Evolutionary conservation across 2,113 vertebrate species (phyloP), one percentile per base, ranked within the genome.

Genomic region (Psilopogon haemacephalus): DNA sequence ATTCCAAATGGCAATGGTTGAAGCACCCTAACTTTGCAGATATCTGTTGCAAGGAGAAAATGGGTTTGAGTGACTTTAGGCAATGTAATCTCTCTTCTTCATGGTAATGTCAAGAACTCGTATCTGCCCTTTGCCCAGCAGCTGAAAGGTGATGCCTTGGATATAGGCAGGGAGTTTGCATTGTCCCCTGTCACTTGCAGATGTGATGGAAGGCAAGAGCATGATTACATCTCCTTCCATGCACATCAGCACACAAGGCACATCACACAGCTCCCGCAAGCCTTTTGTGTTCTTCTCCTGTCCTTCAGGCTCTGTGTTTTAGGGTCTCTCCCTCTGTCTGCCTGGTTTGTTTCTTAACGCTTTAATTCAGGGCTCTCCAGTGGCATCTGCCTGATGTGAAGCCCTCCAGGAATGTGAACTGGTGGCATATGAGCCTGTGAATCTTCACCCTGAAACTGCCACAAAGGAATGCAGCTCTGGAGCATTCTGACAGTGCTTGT

Each of bases 371-470:
- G 26, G 20, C 11, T 86, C 17, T 12, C 16, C 50, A 20, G 37
- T n/a, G 62, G 9, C 19, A 14, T 42, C 72, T 58, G 8, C 32
- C 30, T 1, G 0, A 26, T 2, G 1, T 3, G 4, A 56, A 73
- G 9, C 33, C 35, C 20, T 72, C 32, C 33, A 50, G 35, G 15
- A 55, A 15, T 28, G 14, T 30, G 50, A 67, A 42, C 11, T 1
- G 3, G 27, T 70, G 33, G 5, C 28, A 11, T 85, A 82, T 70
- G 81, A 63, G 44, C 33, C 21, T 50, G 23, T 50, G 48, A 24
- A 50, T 50, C 24, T 63, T 88, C 32, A 21, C 24, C 11, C 5
- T 80, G 56, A 71, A 86, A 71, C 55, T 50, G 13, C 33, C 52
- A 70, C 52, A 11, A 28, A 59, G 83, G 63, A 7, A 21, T 59